Conservation (phyloP, 35 echinoderm and acorn worm species). For the Acanthaster planci region DNA sequence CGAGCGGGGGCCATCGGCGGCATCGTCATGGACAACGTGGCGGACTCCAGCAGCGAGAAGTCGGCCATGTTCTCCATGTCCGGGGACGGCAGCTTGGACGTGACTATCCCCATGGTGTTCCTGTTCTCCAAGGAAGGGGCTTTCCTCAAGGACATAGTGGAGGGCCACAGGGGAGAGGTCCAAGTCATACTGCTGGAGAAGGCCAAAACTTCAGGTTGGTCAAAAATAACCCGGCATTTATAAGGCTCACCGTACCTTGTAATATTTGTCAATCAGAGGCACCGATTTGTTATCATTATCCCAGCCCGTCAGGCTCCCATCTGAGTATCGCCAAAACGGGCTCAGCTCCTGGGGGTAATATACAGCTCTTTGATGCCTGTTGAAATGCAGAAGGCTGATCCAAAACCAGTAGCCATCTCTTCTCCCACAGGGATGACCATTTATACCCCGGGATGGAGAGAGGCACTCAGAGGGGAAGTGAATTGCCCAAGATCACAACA, state of each 20-base stretch:
- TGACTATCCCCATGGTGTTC: slow-evolving; percentile 78
- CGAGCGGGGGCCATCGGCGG: slow-evolving; percentile 68
- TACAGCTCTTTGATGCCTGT: no score
- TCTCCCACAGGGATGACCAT: no score
- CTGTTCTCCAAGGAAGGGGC: slow-evolving; percentile 89
- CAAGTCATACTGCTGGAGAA: slow-evolving; percentile 72
- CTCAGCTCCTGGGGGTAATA: no score
- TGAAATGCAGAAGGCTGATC: no score
- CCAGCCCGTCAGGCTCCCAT: no score
- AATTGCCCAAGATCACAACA: no score
- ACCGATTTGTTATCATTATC: no score
- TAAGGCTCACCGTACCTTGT: neutral
- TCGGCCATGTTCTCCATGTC: slow-evolving; percentile 89
- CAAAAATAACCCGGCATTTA: neutral
- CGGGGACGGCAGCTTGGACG: slow-evolving; percentile 83
- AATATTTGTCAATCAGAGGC: no score
- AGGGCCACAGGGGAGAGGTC: slow-evolving; percentile 35
- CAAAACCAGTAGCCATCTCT: no score
- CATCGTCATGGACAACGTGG: slow-evolving; percentile 88
- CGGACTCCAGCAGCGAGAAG: slow-evolving; percentile 68
- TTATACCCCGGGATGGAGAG: no score
- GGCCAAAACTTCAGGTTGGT: slow-evolving; percentile 58
- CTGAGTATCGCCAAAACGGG: no score
- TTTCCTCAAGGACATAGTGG: slow-evolving; percentile 67
- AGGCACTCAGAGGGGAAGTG: no score